Conservation (phyloP, 1,140 invertebrate genomes). For the Pseudomyrmex concolor region DNA sequence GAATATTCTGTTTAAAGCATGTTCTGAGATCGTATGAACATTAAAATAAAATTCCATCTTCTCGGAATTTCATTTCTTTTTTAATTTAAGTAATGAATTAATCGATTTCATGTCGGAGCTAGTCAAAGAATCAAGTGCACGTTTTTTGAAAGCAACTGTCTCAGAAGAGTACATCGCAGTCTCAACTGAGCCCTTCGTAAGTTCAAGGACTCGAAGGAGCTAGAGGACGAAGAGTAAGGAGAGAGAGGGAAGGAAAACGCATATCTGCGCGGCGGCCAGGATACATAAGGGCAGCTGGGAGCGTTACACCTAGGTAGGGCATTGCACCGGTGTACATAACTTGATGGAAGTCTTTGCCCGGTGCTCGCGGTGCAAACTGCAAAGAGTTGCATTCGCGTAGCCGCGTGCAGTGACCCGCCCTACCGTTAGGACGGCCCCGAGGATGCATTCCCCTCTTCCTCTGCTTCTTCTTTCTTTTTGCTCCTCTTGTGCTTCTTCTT, state of each 20-base stretch:
- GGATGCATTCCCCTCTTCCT: constrained; percentile 77
- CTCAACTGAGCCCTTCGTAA: constrained; percentile 68
- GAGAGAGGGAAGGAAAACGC: constrained; percentile 55
- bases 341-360: constrained; percentile 70
- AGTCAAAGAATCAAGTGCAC: constrained; percentile 46
- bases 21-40: no score
- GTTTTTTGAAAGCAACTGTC: constrained; percentile 21
- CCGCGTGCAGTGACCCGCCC: constrained; percentile 85
- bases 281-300: constrained; percentile 81
- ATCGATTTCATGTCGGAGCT: background rate
- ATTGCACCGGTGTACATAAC: constrained; percentile 80
- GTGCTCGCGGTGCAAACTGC: constrained; percentile 72
- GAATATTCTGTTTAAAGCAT: no score
- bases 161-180: constrained; percentile 34
- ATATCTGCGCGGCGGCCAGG: constrained; percentile 57
- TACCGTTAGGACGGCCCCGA: constrained; percentile 86
- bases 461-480: constrained; percentile 68
- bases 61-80: background rate
- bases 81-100: background rate
- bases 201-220: constrained; percentile 80
- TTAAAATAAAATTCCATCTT: no score
- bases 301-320: constrained; percentile 83
- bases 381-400: constrained; percentile 80
- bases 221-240: constrained; percentile 41
- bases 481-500: constrained; percentile 50